phyloP scores from a whole-genome alignment of 2,113 vertebrate genomes.

The Callipepla californica region DNA sequence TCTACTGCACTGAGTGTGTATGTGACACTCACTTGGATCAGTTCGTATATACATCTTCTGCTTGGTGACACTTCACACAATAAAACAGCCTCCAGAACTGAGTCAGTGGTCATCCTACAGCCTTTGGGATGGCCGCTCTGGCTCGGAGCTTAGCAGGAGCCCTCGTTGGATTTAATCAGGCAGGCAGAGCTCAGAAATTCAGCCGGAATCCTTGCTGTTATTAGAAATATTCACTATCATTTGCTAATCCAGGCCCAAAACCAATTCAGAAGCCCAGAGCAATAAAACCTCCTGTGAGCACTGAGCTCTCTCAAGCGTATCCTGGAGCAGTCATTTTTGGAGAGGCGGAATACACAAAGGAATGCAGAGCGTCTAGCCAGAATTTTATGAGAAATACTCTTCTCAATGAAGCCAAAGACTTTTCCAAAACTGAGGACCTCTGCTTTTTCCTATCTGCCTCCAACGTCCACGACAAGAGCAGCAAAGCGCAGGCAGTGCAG shows the following conservation, averaged over 20 bases:
- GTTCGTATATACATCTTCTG: background rate
- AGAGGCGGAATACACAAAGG: slow-evolving; percentile 36
- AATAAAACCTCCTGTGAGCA: slow-evolving; percentile 47
- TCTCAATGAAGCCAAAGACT: background rate
- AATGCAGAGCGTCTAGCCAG: slow-evolving; percentile 61
- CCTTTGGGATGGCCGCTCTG: slow-evolving; percentile 1
- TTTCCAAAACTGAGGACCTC: background rate
- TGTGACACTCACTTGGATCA: background rate
- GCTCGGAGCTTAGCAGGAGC: slow-evolving; percentile 16
- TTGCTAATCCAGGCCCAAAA: slow-evolving; percentile 31
- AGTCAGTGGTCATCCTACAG: background rate
- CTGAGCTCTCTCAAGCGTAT: background rate
- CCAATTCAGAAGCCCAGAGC: slow-evolving; percentile 23
- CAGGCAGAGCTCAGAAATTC: slow-evolving; percentile 42
- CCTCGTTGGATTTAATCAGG: slow-evolving; percentile 43
- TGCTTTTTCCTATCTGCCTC: background rate
- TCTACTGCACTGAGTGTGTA: background rate
- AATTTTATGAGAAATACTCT: slow-evolving; percentile 25
- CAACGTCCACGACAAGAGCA: background rate
- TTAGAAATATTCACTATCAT: slow-evolving; percentile 15
- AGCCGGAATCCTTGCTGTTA: slow-evolving; percentile 22
- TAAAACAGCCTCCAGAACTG: background rate
- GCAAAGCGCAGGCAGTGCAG: accelerated
- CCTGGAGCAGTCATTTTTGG: slow-evolving; percentile 49
- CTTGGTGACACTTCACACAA: slow-evolving; percentile 1